Base-by-base conservation (phyloP, 2,888 invertebrate species). In the Helleia helle region DNA sequence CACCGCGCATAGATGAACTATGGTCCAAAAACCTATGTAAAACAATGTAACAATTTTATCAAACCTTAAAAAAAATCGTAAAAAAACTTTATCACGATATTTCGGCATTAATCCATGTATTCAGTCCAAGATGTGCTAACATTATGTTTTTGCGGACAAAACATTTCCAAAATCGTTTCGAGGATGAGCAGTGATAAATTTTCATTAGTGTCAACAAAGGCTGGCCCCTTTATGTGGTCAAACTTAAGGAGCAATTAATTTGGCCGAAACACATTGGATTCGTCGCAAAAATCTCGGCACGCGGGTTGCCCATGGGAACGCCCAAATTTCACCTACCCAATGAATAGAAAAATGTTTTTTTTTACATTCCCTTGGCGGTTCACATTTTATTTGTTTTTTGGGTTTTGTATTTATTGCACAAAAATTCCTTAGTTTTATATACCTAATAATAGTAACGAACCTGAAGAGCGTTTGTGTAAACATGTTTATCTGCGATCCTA, bases 181-280 rank as follows among this genome's bases (percentile, higher is more conserved):
- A 30, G 41, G 40, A 31, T 41, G 40, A 43, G 36, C 28, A 34
- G 44, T 49, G 41, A 65, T 65, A 65, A 64, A 65, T 65, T 60
- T 57, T 65, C 59, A 65, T 65, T 63, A 65, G 49, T 46, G 59
- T 62, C 58, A 46, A 43, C 54, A 54, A 52, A 58, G 57, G 56
- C 51, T 46, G 47, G 56, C 50, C 46, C 56, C 61, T 65, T 68
- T 62, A 52, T 57, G 52, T 54, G 56, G 55, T 62, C 62, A 62
- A 62, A 59, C 54, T 52, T 58, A 41, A 46, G 48, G 41, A 48
- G 62, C 65, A 66, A 67, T 70, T 70, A 65, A 64, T 63, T 61
- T 58, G 43, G 53, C 53, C 54, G 56, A 56, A 55, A 56, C 58
- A 55, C 56, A 58, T 63, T 62, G 58, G 64, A 71, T 72, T 71